Base-by-base conservation (phyloP, 2,797 vertebrate genomes). In the Lepilemur ruficaudatus region DNA sequence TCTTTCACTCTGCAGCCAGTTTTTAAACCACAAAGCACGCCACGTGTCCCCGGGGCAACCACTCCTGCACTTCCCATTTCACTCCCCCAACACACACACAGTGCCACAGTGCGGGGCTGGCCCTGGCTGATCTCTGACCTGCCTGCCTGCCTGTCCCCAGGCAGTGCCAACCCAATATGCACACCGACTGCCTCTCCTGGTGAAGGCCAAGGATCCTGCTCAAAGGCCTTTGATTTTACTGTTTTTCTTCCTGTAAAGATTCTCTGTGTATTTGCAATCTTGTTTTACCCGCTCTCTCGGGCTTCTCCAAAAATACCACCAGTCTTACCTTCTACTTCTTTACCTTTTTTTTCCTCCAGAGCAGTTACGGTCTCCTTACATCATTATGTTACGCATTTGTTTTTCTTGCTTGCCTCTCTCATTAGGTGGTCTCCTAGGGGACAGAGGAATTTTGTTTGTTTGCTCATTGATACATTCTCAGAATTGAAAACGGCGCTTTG, bases 81-180 rank as follows among this genome's bases (percentile, higher is more conserved):
- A 46, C 35, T 22, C 25, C 28, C 18, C 7, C 30, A 35, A 1
- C 32, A 61, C 8, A 61, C 14, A 17, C 12, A 1, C 18, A 15
- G 52, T 14, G 14, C 9, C 38, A 38, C 38, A 38, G 38, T 38
- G 38, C 4, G 9, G 7, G 22, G 11, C 14, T 6, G 50, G n/a
- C 41, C 23, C 25, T 4, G 3, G 13, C 38, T 20, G 5, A 12
- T 32, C 55, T 28, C 75, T 12, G 10, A 28, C 11, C 46, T 81
- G 65, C 5, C 43, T n/a, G 13, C n/a, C 22, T 2, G 13, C 6
- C 30, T 57, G n/a, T 35, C 38, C 57, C 63, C 25, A 22, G 35
- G 12, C 14, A 10, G 59, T 7, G 50, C 35, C 15, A 4, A 9
- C 25, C 30, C 22, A 46, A 11, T 2, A 1, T 0, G 5, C 4